phyloP scores from a whole-genome alignment of 2,888 invertebrate genomes.

The Lypha dubia region DNA sequence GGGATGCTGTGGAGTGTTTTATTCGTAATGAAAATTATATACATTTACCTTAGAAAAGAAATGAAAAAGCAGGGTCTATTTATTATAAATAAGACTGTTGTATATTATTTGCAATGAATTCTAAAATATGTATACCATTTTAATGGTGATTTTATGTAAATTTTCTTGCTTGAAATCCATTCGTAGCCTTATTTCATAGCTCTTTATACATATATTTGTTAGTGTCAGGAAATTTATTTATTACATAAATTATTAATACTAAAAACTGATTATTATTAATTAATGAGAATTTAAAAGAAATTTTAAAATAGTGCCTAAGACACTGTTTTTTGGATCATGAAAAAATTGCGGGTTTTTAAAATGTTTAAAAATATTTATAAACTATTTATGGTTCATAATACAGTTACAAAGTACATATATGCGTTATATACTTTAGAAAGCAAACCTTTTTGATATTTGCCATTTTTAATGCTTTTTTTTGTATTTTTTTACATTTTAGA shows the following conservation, averaged over 20 bases:
- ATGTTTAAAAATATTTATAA: constrained; percentile 34
- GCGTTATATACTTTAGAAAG: constrained; percentile 1
- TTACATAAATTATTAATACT: constrained; percentile 25
- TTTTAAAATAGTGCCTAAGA: constrained; percentile 20
- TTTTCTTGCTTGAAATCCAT: background rate
- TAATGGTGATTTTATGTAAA: background rate
- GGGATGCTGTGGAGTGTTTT: too few relatives aligned
- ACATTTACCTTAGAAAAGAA: too few relatives aligned
- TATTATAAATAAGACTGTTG: background rate
- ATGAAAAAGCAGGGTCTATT: background rate
- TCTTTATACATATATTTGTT: background rate
- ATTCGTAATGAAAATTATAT: too few relatives aligned
- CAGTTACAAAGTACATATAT: constrained; percentile 11
- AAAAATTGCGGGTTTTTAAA: constrained; percentile 8
- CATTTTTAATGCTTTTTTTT: constrained; percentile 17
- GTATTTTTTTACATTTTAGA: constrained; percentile 17
- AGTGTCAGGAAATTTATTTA: background rate
- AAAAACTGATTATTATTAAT: constrained; percentile 1
- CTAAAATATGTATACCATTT: background rate
- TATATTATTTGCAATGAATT: background rate
- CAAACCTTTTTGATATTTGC: constrained; percentile 29
- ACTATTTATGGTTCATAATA: constrained; percentile 17
- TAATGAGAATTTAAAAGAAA: background rate
- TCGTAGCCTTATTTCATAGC: background rate
- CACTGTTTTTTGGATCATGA: constrained; percentile 15